Evolutionary conservation across 2,797 vertebrate genomes (phyloP).

Genomic region (Poliocrania exsul): DNA sequence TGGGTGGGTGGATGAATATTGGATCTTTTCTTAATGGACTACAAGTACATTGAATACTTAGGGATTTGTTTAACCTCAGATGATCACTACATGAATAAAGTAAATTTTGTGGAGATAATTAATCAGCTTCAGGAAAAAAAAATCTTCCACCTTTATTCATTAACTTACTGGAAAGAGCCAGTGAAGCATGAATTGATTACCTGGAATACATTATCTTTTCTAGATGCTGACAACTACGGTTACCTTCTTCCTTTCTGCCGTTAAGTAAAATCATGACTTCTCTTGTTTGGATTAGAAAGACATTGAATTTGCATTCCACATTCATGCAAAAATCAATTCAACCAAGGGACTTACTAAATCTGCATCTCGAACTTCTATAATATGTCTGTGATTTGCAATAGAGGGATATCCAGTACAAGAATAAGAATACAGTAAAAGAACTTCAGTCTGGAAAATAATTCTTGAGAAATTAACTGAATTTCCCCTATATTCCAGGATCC

Average conservation of each 20-base stretch:
- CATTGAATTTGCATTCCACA: slow-evolving; percentile 25
- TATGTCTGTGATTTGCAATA: background rate
- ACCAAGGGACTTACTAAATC: background rate
- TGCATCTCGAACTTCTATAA: background rate
- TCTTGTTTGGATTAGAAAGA: slow-evolving; percentile 29
- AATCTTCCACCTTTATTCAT: slow-evolving; percentile 52
- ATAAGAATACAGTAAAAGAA: background rate
- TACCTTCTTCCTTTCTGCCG: slow-evolving; percentile 28
- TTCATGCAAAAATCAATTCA: slow-evolving; percentile 39
- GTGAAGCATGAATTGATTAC: slow-evolving; percentile 63
- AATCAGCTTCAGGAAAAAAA: slow-evolving; percentile 53
- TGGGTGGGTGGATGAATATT: background rate
- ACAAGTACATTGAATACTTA: slow-evolving; percentile 29
- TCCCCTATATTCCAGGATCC: background rate
- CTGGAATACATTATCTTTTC: slow-evolving; percentile 56
- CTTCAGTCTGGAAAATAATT: background rate
- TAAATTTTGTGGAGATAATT: slow-evolving; percentile 63
- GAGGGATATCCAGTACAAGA: background rate
- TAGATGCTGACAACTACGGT: slow-evolving; percentile 24
- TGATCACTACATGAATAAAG: slow-evolving; percentile 47
- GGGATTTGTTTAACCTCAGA: slow-evolving; percentile 53
- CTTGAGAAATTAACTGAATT: background rate
- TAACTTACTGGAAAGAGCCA: slow-evolving; percentile 47
- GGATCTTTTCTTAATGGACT: slow-evolving; percentile 19
- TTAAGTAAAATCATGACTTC: slow-evolving; percentile 52